Evolutionary conservation across 2,797 vertebrate species (phyloP).

Genomic region (Tragopan temminckii): DNA sequence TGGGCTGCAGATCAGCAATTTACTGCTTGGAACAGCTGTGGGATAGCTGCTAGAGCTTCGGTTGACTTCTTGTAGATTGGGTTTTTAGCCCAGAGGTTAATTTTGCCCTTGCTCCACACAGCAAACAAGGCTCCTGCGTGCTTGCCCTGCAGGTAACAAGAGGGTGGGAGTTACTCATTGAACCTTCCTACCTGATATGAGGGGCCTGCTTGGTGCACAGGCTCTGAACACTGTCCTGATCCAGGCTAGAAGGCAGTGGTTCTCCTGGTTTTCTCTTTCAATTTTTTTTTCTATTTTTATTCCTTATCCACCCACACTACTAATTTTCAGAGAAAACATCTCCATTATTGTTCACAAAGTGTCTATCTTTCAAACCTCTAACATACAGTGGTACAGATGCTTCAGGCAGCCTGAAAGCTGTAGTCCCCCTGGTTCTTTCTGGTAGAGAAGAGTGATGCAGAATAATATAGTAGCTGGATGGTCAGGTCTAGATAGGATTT

Average conservation of each 20-base stretch:
- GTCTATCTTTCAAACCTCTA: neutral
- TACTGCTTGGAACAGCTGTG: neutral
- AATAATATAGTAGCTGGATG: neutral
- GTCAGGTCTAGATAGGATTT: neutral
- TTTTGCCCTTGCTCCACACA: neutral
- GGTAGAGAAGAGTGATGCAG: neutral
- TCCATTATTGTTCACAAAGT: neutral
- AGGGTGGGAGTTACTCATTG: neutral
- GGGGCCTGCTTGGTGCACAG: neutral
- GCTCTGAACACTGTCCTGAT: neutral
- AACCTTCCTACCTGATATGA: neutral
- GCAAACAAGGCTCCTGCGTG: neutral
- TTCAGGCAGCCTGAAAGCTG: neutral
- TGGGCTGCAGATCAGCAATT: constrained; percentile 34
- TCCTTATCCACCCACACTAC: neutral
- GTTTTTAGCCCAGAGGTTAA: neutral
- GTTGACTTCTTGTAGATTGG: neutral
- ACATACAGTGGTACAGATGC: neutral
- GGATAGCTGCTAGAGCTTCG: neutral
- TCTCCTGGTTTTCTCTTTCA: neutral
- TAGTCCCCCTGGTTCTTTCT: neutral
- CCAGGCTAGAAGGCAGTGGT: neutral
- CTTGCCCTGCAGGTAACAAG: neutral
- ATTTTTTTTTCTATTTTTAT: neutral
- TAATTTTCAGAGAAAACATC: neutral